These are phyloP conservation scores for Agrotis puta DNA, from an alignment of 2,888 invertebrate genomes.

Conservation along the genomic window DNA sequence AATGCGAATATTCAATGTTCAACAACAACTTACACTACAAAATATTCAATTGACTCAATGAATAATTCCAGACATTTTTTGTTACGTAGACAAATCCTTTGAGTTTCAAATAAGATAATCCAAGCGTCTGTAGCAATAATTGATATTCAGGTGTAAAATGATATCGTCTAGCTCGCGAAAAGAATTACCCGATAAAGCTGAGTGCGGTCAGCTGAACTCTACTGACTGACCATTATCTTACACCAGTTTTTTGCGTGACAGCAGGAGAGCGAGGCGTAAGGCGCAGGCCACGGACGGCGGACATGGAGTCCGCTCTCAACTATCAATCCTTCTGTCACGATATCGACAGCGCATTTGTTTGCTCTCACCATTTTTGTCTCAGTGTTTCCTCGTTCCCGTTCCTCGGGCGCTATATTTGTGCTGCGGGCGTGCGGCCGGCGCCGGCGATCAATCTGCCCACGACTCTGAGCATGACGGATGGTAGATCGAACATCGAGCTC, in stretches of 20 bases:
- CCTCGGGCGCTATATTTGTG: conserved; percentile 73
- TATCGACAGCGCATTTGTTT: conserved; percentile 90
- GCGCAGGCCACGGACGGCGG: conserved; percentile 43
- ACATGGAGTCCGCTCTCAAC: conserved; percentile 70
- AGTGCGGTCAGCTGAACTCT: conserved; percentile 3
- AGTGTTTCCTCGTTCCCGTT: conserved; percentile 74
- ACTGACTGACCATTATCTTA: conserved; percentile 38
- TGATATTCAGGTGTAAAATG: conserved; percentile 20
- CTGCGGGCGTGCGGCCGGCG: conserved; percentile 75
- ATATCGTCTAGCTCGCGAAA: conserved; percentile 6
- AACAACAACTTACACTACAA: conserved; percentile 23
- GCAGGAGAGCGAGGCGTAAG: conserved; percentile 48
- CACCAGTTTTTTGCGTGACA: conserved; percentile 57
- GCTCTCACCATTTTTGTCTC: conserved; percentile 89
- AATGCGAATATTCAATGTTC: conserved; percentile 10
- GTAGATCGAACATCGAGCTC: conserved; percentile 72
- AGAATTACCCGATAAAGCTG: conserved; percentile 9
- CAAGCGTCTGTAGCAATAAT: conserved; percentile 8
- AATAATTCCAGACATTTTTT: conserved; percentile 6
- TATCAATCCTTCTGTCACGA: conserved; percentile 89
- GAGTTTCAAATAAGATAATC: conserved; percentile 28
- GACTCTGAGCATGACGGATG: conserved; percentile 87
- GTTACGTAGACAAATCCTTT: conserved; percentile 11
- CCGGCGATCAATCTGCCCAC: conserved; percentile 86
- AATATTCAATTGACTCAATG: conserved; percentile 24